phyloP scores from a whole-genome alignment of 2,113 vertebrate genomes.

The Crotalus helleri region DNA sequence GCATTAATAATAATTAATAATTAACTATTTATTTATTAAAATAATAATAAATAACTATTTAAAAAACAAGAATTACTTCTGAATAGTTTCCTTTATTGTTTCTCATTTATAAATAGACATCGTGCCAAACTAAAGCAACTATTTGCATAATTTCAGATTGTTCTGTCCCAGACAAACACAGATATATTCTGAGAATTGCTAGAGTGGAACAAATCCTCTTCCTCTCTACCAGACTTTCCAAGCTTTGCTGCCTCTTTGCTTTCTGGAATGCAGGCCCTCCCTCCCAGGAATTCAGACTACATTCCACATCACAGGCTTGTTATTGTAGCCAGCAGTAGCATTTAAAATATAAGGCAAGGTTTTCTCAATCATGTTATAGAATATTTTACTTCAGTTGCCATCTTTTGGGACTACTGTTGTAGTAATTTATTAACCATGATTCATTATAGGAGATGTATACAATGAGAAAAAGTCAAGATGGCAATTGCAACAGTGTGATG shows the following conservation, averaged over 20 bases:
- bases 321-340: neutral
- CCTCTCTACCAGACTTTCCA: neutral
- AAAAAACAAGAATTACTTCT: neutral
- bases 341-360: neutral
- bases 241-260: neutral
- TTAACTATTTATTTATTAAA: too few relatives aligned
- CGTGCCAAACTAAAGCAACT: neutral
- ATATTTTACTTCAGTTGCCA: neutral
- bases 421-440: neutral
- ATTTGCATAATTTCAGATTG: neutral
- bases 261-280: neutral
- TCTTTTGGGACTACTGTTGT: neutral
- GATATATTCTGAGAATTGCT: neutral
- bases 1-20: neutral
- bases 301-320: neutral
- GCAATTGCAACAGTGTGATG: neutral
- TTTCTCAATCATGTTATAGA: neutral
- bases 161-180: too few relatives aligned
- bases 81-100: neutral
- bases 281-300: neutral
- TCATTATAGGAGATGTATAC: neutral
- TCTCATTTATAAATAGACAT: neutral
- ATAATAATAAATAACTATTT: neutral
- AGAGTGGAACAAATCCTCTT: neutral
- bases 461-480: neutral